phyloP scores from a whole-genome alignment of 2,113 vertebrate genomes.

The Hippoglossus stenolepis region DNA sequence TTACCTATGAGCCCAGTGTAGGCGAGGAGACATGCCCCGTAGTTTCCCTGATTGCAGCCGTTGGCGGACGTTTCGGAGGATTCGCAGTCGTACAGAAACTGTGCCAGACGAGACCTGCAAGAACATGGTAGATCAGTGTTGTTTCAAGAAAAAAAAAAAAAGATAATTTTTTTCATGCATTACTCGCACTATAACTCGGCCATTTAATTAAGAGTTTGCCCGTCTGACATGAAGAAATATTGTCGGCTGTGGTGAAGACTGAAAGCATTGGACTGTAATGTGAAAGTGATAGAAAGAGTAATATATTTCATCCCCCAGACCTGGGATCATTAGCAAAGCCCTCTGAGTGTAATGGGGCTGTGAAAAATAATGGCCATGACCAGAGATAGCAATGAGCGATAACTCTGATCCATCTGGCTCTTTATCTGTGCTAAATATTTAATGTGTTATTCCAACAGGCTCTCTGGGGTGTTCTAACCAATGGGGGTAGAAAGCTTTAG shows the following conservation, averaged over 20 bases:
- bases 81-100: constrained; percentile 91
- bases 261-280: constrained; percentile 64
- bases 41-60: constrained; percentile 86
- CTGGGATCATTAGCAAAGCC: constrained; percentile 77
- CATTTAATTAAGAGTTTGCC: constrained; percentile 63
- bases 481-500: constrained; percentile 70
- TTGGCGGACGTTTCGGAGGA: constrained; percentile 74
- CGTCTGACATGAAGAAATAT: constrained; percentile 61
- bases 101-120: constrained; percentile 90
- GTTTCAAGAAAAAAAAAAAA: constrained; percentile 34
- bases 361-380: constrained; percentile 81
- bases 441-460: constrained; percentile 77
- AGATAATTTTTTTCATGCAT: constrained; percentile 12
- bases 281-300: constrained; percentile 74
- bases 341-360: constrained; percentile 76
- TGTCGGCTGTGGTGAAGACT: constrained; percentile 34
- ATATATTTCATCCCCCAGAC: constrained; percentile 70
- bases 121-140: constrained; percentile 11
- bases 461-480: constrained; percentile 73
- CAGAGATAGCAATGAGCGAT: constrained; percentile 78
- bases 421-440: constrained; percentile 81
- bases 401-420: constrained; percentile 77
- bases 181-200: constrained; percentile 13
- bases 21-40: constrained; percentile 87
- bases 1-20: constrained; percentile 94